Conservation (phyloP, 2,888 invertebrate genomes). For the Eretmocerus hayati region DNA sequence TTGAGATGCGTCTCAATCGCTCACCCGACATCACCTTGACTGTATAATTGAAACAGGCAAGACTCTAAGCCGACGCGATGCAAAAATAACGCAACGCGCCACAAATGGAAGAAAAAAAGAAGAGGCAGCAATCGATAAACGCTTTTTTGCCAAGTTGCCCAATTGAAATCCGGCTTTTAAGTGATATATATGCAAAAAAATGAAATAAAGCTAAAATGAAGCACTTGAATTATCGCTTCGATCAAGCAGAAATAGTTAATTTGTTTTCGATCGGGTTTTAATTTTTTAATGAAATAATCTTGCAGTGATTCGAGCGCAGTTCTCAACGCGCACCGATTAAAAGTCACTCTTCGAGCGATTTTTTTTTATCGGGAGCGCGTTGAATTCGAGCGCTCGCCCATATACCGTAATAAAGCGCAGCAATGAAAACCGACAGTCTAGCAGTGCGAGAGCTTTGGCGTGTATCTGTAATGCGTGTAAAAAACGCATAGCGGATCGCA, state of each 20-base stretch:
- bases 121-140: not conserved
- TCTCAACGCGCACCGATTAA: no score
- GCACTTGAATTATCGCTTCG: slow-evolving; percentile 33
- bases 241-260: slow-evolving; percentile 38
- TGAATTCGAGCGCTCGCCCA: slow-evolving; percentile 27
- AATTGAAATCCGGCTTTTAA: slow-evolving; percentile 17
- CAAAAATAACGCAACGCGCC: slow-evolving; percentile 7
- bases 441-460: slow-evolving; percentile 48
- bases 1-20: slow-evolving; percentile 7
- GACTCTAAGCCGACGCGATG: slow-evolving; percentile 12
- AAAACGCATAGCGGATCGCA: slow-evolving; percentile 35
- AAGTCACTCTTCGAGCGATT: no score
- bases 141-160: slow-evolving; percentile 7
- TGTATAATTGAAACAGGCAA: slow-evolving; percentile 17
- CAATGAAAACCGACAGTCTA: slow-evolving; percentile 48
- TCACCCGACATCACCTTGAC: slow-evolving; percentile 17
- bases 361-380: not conserved
- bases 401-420: slow-evolving; percentile 46
- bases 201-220: slow-evolving; percentile 6
- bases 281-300: slow-evolving; percentile 49
- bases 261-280: slow-evolving; percentile 46
- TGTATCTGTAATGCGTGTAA: slow-evolving; percentile 41
- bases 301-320: slow-evolving; percentile 36
- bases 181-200: slow-evolving; percentile 7
- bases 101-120: slow-evolving; percentile 1